Conservation (phyloP, 2,888 invertebrate genomes). For the Oxycera nigricornis region DNA sequence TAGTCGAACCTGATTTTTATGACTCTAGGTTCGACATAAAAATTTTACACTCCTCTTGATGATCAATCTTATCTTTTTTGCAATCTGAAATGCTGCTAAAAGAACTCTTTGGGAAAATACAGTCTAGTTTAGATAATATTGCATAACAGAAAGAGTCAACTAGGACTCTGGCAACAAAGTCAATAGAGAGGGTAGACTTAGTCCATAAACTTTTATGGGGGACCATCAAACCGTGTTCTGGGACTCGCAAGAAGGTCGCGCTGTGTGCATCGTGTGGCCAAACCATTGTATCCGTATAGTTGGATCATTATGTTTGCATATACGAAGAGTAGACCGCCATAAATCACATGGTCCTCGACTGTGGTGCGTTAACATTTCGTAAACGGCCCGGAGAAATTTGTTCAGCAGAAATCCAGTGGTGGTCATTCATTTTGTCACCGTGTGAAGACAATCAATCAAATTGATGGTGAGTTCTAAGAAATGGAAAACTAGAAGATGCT, state of each 20-base stretch:
- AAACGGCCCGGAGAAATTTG: slow-evolving; percentile 28
- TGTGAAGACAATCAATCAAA: neutral
- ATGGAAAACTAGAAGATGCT: too few species aligned
- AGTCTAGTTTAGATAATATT: too few species aligned
- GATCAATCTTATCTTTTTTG: too few species aligned
- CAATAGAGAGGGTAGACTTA: too few species aligned
- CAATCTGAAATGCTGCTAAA: too few species aligned
- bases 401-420: slow-evolving; percentile 31
- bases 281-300: slow-evolving; percentile 35
- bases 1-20: too few species aligned
- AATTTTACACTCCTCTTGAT: too few species aligned
- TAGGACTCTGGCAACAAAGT: too few species aligned
- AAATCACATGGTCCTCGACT: slow-evolving; percentile 13
- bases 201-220: slow-evolving; percentile 39
- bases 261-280: slow-evolving; percentile 43
- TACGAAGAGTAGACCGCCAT: slow-evolving; percentile 22
- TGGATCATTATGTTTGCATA: slow-evolving; percentile 43
- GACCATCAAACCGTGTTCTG: neutral
- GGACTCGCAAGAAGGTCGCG: slow-evolving; percentile 12
- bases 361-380: neutral
- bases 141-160: too few species aligned
- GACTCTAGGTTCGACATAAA: too few species aligned
- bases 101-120: too few species aligned
- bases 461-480: too few species aligned
- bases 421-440: slow-evolving; percentile 9